A percentile compares a stretch with the other conserved stretches of the same genome.
These are phyloP conservation scores for Drosophila watanabei DNA, from an alignment of 1,140 invertebrate species.

Conservation along the genomic window DNA sequence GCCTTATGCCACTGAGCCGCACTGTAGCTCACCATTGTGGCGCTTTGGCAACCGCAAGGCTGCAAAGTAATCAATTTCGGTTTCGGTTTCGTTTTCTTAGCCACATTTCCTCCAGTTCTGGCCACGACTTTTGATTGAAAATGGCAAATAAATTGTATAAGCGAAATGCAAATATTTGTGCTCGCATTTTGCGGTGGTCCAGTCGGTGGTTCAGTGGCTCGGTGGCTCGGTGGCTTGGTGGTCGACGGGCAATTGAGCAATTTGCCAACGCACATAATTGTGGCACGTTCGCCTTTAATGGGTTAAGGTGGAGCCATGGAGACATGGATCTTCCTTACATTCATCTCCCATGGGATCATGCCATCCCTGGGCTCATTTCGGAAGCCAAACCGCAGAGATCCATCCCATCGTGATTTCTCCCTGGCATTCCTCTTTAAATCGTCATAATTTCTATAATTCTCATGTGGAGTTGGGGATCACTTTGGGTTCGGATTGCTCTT, in stretches of 20 bases:
- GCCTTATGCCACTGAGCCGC: slow-evolving; percentile 8
- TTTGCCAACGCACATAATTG: slow-evolving; percentile 78
- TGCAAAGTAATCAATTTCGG: slow-evolving; percentile 70
- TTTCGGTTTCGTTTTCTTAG: slow-evolving; percentile 31
- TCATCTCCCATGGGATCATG: slow-evolving; percentile 5
- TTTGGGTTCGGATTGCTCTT: background rate
- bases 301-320: slow-evolving; percentile 65
- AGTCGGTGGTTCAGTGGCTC: slow-evolving; percentile 2
- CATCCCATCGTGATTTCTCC: slow-evolving; percentile 25
- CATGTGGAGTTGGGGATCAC: background rate
- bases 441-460: slow-evolving; percentile 15
- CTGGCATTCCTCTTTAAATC: slow-evolving; percentile 31
- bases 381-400: slow-evolving; percentile 47
- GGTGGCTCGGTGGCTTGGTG: slow-evolving; percentile 15
- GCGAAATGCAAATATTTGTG: slow-evolving; percentile 76
- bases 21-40: slow-evolving; percentile 6
- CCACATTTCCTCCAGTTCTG: slow-evolving; percentile 48
- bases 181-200: slow-evolving; percentile 56
- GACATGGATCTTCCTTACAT: background rate
- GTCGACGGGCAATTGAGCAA: slow-evolving; percentile 70
- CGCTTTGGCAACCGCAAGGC: slow-evolving; percentile 44
- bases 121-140: slow-evolving; percentile 81
- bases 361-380: slow-evolving; percentile 32
- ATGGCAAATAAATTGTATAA: slow-evolving; percentile 84
- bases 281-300: slow-evolving; percentile 79